Percentiles rank a stretch among this genome's conserved stretches.
Evolutionary conservation across 2,888 invertebrate genomes (phyloP).

Genomic region (Graphium colonna): DNA sequence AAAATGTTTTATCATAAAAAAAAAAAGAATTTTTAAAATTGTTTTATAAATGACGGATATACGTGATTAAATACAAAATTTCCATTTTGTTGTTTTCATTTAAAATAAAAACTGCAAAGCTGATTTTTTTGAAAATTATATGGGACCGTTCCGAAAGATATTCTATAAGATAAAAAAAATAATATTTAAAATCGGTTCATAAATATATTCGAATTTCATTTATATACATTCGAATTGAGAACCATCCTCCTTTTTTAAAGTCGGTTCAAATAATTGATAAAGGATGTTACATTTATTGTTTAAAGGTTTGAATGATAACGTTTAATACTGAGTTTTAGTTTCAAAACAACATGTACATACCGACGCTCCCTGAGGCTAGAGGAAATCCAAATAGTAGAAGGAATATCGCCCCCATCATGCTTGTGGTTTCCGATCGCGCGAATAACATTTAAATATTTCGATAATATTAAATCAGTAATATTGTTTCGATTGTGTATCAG

Average conservation of each 20-base stretch:
- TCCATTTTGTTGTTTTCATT: no score
- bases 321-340: not conserved
- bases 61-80: not conserved
- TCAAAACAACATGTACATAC: slow-evolving; percentile 3
- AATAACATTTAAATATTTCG: not conserved
- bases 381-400: slow-evolving; percentile 1
- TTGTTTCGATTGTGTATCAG: not conserved
- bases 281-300: not conserved
- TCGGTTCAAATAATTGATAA: not conserved
- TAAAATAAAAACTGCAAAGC: no score
- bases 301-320: not conserved
- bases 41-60: no score
- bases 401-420: slow-evolving; percentile 1
- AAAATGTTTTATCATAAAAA: no score
- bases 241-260: no score
- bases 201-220: not conserved
- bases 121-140: no score
- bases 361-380: not conserved
- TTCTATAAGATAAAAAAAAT: not conserved
- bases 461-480: not conserved
- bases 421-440: not conserved
- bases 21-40: no score
- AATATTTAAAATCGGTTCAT: no score
- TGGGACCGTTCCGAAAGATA: no score
- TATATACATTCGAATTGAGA: not conserved